These are phyloP conservation scores for Trichogramma evanescens DNA, from an alignment of 2,888 invertebrate genomes.

Conservation along the genomic window DNA sequence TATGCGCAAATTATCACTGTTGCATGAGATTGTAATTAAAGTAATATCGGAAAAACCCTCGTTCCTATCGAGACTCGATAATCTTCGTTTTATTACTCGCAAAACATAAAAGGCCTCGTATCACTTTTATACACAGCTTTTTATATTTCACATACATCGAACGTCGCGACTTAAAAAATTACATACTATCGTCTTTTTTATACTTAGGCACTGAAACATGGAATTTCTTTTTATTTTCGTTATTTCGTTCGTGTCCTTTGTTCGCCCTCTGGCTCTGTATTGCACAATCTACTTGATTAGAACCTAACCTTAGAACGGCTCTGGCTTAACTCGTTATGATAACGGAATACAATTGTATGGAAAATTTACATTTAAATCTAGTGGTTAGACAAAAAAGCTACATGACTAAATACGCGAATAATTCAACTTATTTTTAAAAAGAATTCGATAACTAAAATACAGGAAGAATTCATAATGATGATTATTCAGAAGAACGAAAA, in stretches of 20 bases:
- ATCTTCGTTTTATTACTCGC: not conserved
- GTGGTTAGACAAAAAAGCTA: too few species aligned
- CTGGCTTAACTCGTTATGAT: too few species aligned
- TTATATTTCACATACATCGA: not conserved
- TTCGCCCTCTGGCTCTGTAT: not conserved
- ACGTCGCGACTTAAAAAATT: slow-evolving; percentile 26
- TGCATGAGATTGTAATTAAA: not conserved
- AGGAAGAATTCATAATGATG: too few species aligned
- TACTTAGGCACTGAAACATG: slow-evolving; percentile 42
- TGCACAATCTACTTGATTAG: too few species aligned
- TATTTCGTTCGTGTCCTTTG: slow-evolving; percentile 4
- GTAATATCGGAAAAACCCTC: not conserved
- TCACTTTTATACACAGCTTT: slow-evolving; percentile 23
- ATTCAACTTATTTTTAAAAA: too few species aligned
- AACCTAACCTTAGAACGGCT: too few species aligned
- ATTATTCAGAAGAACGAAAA: too few species aligned
- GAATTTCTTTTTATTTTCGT: slow-evolving; percentile 27
- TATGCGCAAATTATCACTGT: slow-evolving; percentile 2
- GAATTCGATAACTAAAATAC: too few species aligned
- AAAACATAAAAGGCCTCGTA: slow-evolving; percentile 27
- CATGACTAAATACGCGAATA: too few species aligned
- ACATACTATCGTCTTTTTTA: slow-evolving; percentile 31
- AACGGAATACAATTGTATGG: too few species aligned
- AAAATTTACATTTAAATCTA: too few species aligned
- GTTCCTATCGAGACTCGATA: not conserved